Evolutionary conservation across 2,888 invertebrate species (phyloP), one percentile per base, ranked within the genome.

Genomic region (Phanerotoma sp.): DNA sequence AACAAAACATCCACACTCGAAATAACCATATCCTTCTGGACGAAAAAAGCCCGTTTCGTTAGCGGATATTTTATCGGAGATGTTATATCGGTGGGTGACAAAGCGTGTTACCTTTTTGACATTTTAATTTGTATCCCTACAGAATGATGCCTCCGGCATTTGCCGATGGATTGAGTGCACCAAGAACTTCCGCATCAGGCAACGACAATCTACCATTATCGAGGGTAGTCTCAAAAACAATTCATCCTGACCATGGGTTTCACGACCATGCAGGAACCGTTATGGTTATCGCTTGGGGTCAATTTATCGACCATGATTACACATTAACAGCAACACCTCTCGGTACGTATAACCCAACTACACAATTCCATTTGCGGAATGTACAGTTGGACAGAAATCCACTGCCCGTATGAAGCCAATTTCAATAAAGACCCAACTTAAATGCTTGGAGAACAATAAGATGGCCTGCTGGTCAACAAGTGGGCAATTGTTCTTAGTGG

Each of bases 281-380:
- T 67, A 91, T 94, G 89, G 87, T 94, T 54, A 90, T 91, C 66
- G 93, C 93, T 53, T 95, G 94, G 94, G 94, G 94, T 66, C 94
- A 94, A 79, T 93, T 94, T 79, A 92, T 94, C 86, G 94, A 94
- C 79, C 94, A 95, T 80, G 94, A 94, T 77, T 91, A 91, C 68
- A 93, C 93, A 5, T 83, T 93, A 33, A 93, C 93, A 52, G 93
- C 85, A 63, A 93, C 93, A 21, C 92, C 93, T 38, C 81, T 93
- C 61, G 93, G 93, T 93, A 80, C 79, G 79, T 25, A 16, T 25
- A n/a, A n/a, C n/a, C n/a, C n/a, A n/a, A n/a, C n/a, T n/a, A n/a
- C n/a, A 4, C 11, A 30, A 30, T 30, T n/a, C 10, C 10, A 5
- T 11, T 30, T 30, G 10, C 32, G 32, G n/a, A 11, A 4, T 11